Conservation (phyloP, 2,888 invertebrate genomes). For the Tenthredo livida region DNA sequence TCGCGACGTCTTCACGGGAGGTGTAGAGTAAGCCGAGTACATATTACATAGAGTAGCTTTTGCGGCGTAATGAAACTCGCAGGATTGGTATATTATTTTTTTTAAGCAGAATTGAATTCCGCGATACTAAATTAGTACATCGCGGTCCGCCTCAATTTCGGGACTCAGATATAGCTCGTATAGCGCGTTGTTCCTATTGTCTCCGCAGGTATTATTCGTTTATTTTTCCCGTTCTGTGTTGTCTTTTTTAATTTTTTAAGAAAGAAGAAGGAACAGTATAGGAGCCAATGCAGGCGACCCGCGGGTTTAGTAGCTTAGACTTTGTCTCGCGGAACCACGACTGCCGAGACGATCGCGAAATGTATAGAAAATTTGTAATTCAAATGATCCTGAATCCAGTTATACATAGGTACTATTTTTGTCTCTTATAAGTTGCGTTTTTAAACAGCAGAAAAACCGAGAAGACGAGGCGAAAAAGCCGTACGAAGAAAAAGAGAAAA, state of each 20-base stretch:
- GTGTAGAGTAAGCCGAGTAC: neutral
- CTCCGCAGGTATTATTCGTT: neutral
- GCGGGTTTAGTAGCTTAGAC: neutral
- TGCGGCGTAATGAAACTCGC: neutral
- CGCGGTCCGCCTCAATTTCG: neutral
- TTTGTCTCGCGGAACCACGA: neutral
- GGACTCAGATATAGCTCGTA: neutral
- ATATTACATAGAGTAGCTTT: neutral
- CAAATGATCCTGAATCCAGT: neutral
- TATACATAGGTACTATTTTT: neutral
- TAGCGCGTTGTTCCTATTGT: neutral
- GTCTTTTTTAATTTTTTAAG: neutral
- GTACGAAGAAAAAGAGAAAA: neutral
- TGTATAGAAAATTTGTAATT: constrained; percentile 41
- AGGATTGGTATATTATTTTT: neutral
- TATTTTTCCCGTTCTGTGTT: neutral
- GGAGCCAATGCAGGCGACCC: neutral
- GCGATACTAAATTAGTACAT: neutral
- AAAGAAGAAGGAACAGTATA: neutral
- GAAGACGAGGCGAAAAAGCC: neutral
- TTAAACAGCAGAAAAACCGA: neutral
- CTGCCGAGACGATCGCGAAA: neutral
- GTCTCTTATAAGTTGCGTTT: neutral
- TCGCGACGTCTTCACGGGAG: constrained; percentile 20
- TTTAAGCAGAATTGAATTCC: neutral